Percentiles rank a stretch among this genome's conserved stretches.
Conservation (phyloP, 2,113 vertebrate genomes). For the Ifrita kowaldi region DNA sequence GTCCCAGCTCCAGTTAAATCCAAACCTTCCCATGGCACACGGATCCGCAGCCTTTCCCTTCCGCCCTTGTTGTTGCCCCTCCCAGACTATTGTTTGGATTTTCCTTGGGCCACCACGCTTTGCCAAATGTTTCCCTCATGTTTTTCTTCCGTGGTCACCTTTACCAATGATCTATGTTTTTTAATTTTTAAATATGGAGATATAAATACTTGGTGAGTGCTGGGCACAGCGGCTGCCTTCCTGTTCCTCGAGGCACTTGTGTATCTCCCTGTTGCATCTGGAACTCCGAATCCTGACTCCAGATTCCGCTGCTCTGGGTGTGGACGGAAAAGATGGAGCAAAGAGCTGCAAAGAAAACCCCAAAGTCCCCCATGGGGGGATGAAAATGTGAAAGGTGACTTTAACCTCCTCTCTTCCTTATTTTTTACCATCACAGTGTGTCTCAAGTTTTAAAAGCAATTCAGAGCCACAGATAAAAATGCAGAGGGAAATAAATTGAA, state of each 20-base stretch:
- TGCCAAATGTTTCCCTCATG: neutral
- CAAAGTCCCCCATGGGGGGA: fast-evolving
- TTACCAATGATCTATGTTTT: neutral
- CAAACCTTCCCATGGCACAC: neutral
- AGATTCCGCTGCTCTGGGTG: neutral
- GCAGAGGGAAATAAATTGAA: neutral
- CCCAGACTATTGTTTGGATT: slow-evolving; percentile 55
- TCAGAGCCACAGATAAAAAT: neutral
- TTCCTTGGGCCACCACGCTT: slow-evolving; percentile 56
- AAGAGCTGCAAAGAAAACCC: neutral
- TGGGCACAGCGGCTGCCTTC: neutral
- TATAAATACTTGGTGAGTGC: neutral
- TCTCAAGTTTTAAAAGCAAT: neutral
- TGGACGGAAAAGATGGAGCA: fast-evolving
- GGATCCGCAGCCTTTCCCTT: slow-evolving; percentile 57
- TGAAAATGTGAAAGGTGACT: neutral
- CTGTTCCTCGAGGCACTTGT: neutral
- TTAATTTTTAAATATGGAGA: neutral
- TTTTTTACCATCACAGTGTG: neutral
- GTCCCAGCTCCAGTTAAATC: neutral
- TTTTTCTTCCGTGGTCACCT: slow-evolving; percentile 51
- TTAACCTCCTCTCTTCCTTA: neutral
- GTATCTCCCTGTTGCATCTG: slow-evolving; percentile 4
- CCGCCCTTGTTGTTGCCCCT: neutral
- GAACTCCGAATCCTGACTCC: neutral